A percentile compares a stretch with the other conserved stretches of the same genome.
These are phyloP conservation scores for Cryptoblepharus egeriae DNA, from an alignment of 2,797 vertebrate genomes.

Conservation along the genomic window DNA sequence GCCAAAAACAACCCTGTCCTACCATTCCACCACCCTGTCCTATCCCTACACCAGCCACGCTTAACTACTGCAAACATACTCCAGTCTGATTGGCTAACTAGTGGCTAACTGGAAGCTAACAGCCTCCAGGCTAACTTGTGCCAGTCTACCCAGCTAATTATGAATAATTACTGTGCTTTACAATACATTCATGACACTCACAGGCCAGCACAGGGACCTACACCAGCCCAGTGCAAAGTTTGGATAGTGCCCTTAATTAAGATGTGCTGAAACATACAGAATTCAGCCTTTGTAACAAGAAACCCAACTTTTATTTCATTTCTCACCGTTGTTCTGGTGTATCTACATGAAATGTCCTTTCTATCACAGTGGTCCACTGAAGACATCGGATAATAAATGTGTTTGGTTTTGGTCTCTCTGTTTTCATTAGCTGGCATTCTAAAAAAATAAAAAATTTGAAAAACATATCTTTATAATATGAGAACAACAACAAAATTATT, in stretches of 20 bases:
- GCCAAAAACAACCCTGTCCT: no score
- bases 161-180: no score
- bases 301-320: slow-evolving; percentile 54
- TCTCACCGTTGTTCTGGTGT: slow-evolving; percentile 93
- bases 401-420: slow-evolving; percentile 96
- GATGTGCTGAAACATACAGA: not conserved
- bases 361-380: slow-evolving; percentile 98
- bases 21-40: no score
- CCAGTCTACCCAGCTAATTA: no score
- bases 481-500: slow-evolving; percentile 31
- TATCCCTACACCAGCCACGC: no score
- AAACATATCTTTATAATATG: not conserved
- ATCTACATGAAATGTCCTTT: slow-evolving; percentile 96
- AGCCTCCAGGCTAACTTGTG: no score
- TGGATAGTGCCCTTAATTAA: not conserved
- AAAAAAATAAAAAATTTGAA: slow-evolving; percentile 59
- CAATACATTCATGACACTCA: no score
- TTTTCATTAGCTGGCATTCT: slow-evolving; percentile 99
- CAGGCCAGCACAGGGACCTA: no score
- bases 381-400: slow-evolving; percentile 98
- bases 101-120: no score
- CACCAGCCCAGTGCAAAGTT: no score
- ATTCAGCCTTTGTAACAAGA: not conserved
- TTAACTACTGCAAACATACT: no score
- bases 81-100: no score